A percentile compares a stretch with the other conserved stretches of the same genome.
Conservation (phyloP, 2,113 vertebrate species). For the Rhea americana region DNA sequence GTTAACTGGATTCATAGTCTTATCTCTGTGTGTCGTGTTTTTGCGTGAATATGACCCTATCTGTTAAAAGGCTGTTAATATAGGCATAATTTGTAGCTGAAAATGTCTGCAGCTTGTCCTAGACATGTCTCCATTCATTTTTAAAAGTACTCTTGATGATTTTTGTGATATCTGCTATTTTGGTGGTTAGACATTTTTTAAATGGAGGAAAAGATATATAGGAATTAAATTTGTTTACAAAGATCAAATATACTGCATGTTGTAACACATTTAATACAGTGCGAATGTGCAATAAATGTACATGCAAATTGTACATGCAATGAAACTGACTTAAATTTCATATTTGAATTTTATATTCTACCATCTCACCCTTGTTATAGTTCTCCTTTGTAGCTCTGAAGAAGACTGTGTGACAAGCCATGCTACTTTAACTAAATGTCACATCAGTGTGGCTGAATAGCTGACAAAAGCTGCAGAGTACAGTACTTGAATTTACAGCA, state of each 20-base stretch:
- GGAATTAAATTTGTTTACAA: neutral
- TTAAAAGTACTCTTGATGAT: neutral
- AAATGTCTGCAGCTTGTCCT: neutral
- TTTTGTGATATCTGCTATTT: neutral
- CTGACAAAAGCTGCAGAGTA: fast-evolving
- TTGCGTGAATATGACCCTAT: neutral
- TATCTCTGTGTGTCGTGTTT: neutral
- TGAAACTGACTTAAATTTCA: neutral
- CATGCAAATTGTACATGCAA: neutral
- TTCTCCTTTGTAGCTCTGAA: neutral
- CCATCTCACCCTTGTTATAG: neutral
- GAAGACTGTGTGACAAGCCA: neutral
- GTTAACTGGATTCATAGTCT: neutral
- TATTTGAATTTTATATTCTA: neutral
- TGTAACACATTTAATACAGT: neutral
- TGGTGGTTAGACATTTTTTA: neutral
- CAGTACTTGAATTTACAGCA: neutral
- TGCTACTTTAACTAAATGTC: neutral
- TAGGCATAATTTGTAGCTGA: neutral
- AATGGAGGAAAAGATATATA: neutral
- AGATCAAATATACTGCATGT: neutral
- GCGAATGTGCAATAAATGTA: fast-evolving
- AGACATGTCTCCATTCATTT: neutral
- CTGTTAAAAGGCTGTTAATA: neutral
- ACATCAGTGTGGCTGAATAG: neutral